Evolutionary conservation across 2,888 invertebrate genomes (phyloP), one percentile per base, ranked within the genome.

Genomic region (Altica lythri): DNA sequence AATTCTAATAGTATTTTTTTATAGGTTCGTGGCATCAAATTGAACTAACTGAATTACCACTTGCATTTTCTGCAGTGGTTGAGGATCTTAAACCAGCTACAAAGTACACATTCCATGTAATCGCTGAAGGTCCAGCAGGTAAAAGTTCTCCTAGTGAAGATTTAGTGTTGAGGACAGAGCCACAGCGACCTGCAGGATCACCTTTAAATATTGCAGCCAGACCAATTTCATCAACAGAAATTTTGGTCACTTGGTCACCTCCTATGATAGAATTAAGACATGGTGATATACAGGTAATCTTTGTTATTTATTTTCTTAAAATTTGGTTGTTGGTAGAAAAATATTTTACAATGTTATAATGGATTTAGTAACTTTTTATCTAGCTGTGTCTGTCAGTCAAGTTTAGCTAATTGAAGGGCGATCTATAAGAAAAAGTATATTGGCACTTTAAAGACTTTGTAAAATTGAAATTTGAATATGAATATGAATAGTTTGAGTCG

Each of bases 91-190:
- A 86, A 68, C 87, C 87, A 4, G 87, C 87, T 0, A 87, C 87
- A 0, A 80, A 80, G 55, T 90, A 90, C 69, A 77, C 82, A 5
- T 83, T 90, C 63, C 79, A 88, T 18, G 83, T 90, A 2, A 80
- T 88, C 46, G 89, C 89, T 1, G 87, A 88, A 71, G 89, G 89
- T 3, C 84, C 86, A 3, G 86, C 86, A 0, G 89, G 89, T 0
- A 81, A 83, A 66, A 87, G 89, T 68, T 77, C 79, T 1, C 86
- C 86, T 1, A 86, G 86, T 57, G 78, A 81, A 25, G 86, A 86
- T 62, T 72, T 88, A 14, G 68, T 79, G 6, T 80, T 87, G 1
- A 80, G 81, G 65, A 88, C 88, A 0, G 85, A 88, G 63, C 86
- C 87, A 0, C 86, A 88, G 71, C 77, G 85, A 56, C 88, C 88